phyloP scores from a whole-genome alignment of 2,888 invertebrate species.

The Galerucella pusilla region DNA sequence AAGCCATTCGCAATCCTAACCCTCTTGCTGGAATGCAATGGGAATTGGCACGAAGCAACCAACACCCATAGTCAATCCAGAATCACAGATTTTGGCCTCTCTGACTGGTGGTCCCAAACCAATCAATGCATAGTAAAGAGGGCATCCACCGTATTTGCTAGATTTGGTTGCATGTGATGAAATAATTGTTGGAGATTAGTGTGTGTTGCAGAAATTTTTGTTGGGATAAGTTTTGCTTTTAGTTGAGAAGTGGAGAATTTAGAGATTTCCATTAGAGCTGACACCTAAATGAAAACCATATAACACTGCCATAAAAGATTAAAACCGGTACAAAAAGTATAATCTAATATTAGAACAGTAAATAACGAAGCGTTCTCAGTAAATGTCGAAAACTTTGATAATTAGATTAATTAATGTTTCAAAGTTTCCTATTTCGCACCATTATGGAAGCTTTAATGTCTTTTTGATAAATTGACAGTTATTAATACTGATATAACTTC shows the following conservation, averaged over 20 bases:
- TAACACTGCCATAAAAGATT: conserved; percentile 38
- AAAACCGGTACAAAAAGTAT: conserved; percentile 51
- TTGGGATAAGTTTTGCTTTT: conserved; percentile 3
- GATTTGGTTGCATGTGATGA: too few relatives aligned
- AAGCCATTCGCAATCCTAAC: too few relatives aligned
- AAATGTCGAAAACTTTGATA: conserved; percentile 66
- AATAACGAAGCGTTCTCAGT: conserved; percentile 62
- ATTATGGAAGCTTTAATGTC: conserved; percentile 59
- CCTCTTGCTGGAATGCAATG: too few relatives aligned
- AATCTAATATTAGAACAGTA: conserved; percentile 62
- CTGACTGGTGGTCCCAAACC: too few relatives aligned
- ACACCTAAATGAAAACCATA: conserved; percentile 41
- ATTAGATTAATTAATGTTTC: conserved; percentile 67
- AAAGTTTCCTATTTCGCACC: conserved; percentile 59
- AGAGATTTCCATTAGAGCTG: conserved; percentile 33
- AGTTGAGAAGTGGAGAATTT: conserved; percentile 7
- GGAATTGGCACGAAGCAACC: too few relatives aligned
- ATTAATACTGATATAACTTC: conserved; percentile 58
- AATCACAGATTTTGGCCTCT: too few relatives aligned
- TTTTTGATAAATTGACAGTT: conserved; percentile 62
- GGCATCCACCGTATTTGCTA: too few relatives aligned
- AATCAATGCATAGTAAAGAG: too few relatives aligned
- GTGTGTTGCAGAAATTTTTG: not conserved
- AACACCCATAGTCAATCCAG: too few relatives aligned
- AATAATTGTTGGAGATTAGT: too few relatives aligned